Evolutionary conservation across 2,797 vertebrate species (phyloP), one percentile per base, ranked within the genome.

Genomic region (Peromyscus nudipes): DNA sequence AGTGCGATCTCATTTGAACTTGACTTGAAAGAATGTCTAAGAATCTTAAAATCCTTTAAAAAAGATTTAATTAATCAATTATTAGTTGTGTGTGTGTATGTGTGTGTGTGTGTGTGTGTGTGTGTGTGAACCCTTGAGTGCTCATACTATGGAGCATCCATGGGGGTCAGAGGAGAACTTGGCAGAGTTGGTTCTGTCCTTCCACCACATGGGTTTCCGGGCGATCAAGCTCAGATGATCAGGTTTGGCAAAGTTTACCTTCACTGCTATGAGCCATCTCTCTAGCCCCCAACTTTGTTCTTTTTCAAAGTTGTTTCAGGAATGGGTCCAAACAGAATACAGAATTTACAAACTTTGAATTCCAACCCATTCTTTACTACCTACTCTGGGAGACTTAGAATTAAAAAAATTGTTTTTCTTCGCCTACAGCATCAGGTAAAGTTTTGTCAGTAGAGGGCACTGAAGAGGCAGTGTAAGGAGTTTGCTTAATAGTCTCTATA

Each of bases 381-480:
- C 79, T 67, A 4, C 2, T 57, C 65, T 52, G 40, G 83, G 43
- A 91, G 14, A 34, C 57, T 31, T 37, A 16, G 64, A 84, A 31
- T 65, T 43, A 17, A 64, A 83, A 62, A 6, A 57, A 25, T n/a
- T 12, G 62, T 55, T 93, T 91, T 43, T 29, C 6, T 81, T 92
- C 60, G 49, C 31, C 13, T n/a, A 2, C 52, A 64, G 23, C 8
- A 73, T 55, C 37, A 29, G 37, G 27, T n/a, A 89, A 76, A 69
- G 0, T 62, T 64, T 81, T 95, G 81, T 80, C 94, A 94, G 76
- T 43, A 97, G 96, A 92, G 89, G 95, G 92, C 3, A 6, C 95
- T 52, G 19, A 85, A 93, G 34, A 96, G 29, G 64, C 73, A 89
- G 0, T 64, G 23, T 17, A 67, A 34, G 40, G 77, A 0, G n/a